A percentile compares a stretch with the other conserved stretches of the same genome.
Evolutionary conservation across 2,113 vertebrate genomes (phyloP).

Genomic region (Toxostoma redivivum): DNA sequence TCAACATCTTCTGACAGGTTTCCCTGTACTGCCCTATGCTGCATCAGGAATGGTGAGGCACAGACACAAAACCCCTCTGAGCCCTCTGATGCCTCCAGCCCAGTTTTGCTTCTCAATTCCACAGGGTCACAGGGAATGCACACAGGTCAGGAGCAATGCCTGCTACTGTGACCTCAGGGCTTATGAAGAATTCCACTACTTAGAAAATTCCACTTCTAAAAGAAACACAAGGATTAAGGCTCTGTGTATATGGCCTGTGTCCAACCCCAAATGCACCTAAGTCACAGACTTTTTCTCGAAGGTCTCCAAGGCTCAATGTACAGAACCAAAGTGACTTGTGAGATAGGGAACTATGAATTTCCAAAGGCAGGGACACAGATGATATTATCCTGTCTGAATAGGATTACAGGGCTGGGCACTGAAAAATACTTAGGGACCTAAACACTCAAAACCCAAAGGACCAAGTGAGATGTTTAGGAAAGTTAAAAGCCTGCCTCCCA

Average conservation of each 20-base stretch:
- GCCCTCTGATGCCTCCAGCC: not conserved
- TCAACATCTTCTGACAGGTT: not conserved
- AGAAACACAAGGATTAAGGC: not conserved
- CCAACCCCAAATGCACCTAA: not conserved
- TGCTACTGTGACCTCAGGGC: not conserved
- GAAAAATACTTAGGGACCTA: not conserved
- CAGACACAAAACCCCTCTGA: not conserved
- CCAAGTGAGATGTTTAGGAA: not conserved
- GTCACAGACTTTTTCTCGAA: not conserved
- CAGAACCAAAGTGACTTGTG: not conserved
- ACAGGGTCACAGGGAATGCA: not conserved
- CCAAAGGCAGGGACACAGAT: not conserved
- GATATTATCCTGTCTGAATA: not conserved
- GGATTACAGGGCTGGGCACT: not conserved
- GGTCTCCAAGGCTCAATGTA: not conserved
- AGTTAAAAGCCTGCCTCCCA: not conserved
- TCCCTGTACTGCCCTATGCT: accelerated
- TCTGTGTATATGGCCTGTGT: not conserved
- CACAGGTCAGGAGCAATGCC: not conserved
- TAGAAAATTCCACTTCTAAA: not conserved
- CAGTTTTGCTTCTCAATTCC: not conserved
- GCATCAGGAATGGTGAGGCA: not conserved
- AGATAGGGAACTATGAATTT: not conserved
- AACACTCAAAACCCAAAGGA: not conserved
- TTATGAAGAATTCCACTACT: not conserved